These are phyloP conservation scores for Zophobas atratus DNA, from an alignment of 1,140 invertebrate genomes.

Conservation along the genomic window DNA sequence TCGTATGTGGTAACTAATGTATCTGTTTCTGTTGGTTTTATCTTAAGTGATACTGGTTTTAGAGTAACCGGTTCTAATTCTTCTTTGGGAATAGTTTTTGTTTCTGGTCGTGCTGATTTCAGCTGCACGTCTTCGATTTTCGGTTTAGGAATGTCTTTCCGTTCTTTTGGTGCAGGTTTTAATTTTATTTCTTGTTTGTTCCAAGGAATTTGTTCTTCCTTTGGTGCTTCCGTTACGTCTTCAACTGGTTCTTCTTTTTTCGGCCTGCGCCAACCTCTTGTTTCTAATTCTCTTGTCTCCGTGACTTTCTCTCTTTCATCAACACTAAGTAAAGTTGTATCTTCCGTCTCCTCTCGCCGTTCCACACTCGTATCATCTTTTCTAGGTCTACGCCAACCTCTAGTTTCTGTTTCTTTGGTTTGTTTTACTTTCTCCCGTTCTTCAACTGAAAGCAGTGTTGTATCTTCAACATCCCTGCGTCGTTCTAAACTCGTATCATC, in stretches of 20 bases:
- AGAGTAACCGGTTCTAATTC: conserved; percentile 68
- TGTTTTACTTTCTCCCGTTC: conserved; percentile 52
- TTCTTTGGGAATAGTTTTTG: conserved; percentile 63
- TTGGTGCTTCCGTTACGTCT: conserved; percentile 51
- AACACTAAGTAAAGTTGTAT: conserved; percentile 36
- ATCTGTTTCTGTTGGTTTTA: conserved; percentile 61
- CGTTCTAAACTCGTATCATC: conserved; percentile 64
- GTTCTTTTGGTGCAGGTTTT: conserved; percentile 61
- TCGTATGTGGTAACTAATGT: conserved; percentile 62
- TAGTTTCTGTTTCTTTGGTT: conserved; percentile 48
- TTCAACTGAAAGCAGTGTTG: conserved; percentile 51
- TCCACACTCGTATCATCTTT: conserved; percentile 47
- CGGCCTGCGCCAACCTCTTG: conserved; percentile 48
- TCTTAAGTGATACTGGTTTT: conserved; percentile 65
- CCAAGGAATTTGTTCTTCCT: conserved; percentile 64
- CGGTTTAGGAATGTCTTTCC: conserved; percentile 65
- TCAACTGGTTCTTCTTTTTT: conserved; percentile 21
- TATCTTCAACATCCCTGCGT: conserved; percentile 47
- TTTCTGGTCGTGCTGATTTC: conserved; percentile 70
- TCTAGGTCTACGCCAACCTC: conserved; percentile 55
- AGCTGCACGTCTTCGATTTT: conserved; percentile 68
- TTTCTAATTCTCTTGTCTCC: conserved; percentile 38
- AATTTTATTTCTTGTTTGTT: conserved; percentile 66
- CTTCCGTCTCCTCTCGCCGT: conserved; percentile 53
- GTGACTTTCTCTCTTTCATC: conserved; percentile 48